Evolutionary conservation across 2,113 vertebrate species (phyloP).

Genomic region (Pelobates fuscus): DNA sequence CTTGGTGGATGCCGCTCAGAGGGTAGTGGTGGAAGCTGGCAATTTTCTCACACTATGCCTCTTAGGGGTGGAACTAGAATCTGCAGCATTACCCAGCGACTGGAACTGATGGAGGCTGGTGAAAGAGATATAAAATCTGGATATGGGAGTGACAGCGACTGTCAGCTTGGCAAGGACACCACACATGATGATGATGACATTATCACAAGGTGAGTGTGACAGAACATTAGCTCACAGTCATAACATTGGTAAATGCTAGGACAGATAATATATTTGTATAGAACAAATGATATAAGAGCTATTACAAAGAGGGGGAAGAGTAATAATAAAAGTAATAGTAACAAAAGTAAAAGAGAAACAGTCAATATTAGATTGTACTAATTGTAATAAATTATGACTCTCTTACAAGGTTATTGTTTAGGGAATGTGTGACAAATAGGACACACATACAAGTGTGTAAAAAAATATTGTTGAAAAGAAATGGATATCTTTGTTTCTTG

Average conservation of each 20-base stretch:
- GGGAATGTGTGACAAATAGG: no score
- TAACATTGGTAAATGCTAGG: neutral
- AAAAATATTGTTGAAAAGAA: no score
- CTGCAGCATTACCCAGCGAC: conserved; percentile 78
- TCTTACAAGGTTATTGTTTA: no score
- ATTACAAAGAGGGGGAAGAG: no score
- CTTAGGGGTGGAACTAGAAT: conserved; percentile 82
- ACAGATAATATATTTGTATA: no score
- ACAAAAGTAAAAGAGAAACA: no score
- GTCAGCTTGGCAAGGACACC: conserved; percentile 75
- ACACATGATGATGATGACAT: conserved; percentile 85
- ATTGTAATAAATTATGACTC: no score
- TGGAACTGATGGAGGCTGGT: conserved; percentile 81
- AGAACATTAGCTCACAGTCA: rapidly evolving
- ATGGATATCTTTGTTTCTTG: no score
- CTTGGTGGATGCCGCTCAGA: conserved; percentile 81
- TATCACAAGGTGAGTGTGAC: conserved; percentile 88
- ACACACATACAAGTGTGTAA: no score
- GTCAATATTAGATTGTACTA: no score
- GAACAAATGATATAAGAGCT: no score
- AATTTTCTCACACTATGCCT: conserved; percentile 89
- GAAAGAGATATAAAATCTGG: conserved; percentile 86
- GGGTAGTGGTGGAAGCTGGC: conserved; percentile 72
- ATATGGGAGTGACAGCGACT: conserved; percentile 85
- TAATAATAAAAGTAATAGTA: no score